Base-by-base conservation (phyloP, 2,797 vertebrate genomes). In the Glyptemys insculpta region DNA sequence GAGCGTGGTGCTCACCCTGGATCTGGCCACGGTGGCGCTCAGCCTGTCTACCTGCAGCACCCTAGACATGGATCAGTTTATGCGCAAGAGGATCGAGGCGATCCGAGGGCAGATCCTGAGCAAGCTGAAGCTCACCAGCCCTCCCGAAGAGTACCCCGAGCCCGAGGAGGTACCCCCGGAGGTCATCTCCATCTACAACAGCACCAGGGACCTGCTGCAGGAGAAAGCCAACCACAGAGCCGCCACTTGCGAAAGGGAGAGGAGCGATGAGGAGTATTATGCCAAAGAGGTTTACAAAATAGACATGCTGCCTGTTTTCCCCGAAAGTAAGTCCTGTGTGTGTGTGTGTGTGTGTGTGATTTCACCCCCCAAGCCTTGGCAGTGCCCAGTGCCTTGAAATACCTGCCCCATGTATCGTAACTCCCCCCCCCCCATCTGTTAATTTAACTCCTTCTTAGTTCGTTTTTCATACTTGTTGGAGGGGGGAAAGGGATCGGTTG, bases 281-380 rank as follows among this genome's bases (percentile, higher is more conserved):
- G 99, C 99, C 95, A 99, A 99, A 98, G 99, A 99, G 98, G 99
- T 99, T 94, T 99, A 99, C 98, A 99, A 99, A 97, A 98, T 99
- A 89, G 99, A 99, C 97, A 99, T 99, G 99, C 98, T 98, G 95
- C 98, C 99, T 87, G 98, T 98, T 95, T 99, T 98, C 97, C 98
- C 99, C 4, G 99, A 99, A 98, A 99, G 99, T 99, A 98, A 99
- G 99, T 99, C n/a, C 85, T 72, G 59, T 92, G 89, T 54, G 6
- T 78, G 87, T 72, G 59, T 92, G 89, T 54, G 6, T 78, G 87
- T 15, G 81, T 25, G 62, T 52, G 54, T 79, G 9, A 34, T 88
- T 85, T 90, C 18, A 1, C 65, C 79, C 84, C 92, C 47, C 41
- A 59, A 90, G 79, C 53, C 68, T 94, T 87, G 90, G 93, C 87